Evolutionary conservation across 2,113 vertebrate species (phyloP).

Genomic region (Amphiprion percula): DNA sequence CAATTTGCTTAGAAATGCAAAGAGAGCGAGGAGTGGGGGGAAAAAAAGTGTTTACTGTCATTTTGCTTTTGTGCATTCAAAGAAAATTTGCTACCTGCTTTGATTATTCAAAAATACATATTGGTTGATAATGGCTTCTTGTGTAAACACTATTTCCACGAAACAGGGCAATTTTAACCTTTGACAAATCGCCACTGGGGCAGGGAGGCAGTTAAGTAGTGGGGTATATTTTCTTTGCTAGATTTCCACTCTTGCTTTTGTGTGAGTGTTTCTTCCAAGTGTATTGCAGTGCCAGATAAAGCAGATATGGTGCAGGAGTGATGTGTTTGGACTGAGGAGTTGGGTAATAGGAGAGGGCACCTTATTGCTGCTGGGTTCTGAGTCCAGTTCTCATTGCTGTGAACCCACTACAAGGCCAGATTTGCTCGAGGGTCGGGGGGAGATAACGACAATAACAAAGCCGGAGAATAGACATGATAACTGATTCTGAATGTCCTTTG

Average conservation of each 20-base stretch:
- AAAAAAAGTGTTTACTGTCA: constrained; percentile 10
- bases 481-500: constrained; percentile 59
- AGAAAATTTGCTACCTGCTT: constrained; percentile 16
- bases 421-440: constrained; percentile 44
- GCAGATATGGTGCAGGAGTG: constrained; percentile 35
- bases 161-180: constrained; percentile 43
- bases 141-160: constrained; percentile 29
- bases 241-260: background rate
- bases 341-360: constrained; percentile 57
- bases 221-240: constrained; percentile 26
- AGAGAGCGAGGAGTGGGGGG: background rate
- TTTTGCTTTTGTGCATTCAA: constrained; percentile 32
- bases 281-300: constrained; percentile 37
- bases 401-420: constrained; percentile 49
- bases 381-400: constrained; percentile 26
- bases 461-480: constrained; percentile 60
- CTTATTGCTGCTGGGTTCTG: constrained; percentile 52
- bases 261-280: constrained; percentile 23
- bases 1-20: constrained; percentile 33
- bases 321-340: constrained; percentile 58
- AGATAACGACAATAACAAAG: constrained; percentile 60
- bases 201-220: constrained; percentile 27
- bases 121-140: constrained; percentile 38
- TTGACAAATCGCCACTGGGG: constrained; percentile 16
- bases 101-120: constrained; percentile 24